Conservation (phyloP, 2,888 invertebrate species). For the Hydrotaea diabolus region DNA sequence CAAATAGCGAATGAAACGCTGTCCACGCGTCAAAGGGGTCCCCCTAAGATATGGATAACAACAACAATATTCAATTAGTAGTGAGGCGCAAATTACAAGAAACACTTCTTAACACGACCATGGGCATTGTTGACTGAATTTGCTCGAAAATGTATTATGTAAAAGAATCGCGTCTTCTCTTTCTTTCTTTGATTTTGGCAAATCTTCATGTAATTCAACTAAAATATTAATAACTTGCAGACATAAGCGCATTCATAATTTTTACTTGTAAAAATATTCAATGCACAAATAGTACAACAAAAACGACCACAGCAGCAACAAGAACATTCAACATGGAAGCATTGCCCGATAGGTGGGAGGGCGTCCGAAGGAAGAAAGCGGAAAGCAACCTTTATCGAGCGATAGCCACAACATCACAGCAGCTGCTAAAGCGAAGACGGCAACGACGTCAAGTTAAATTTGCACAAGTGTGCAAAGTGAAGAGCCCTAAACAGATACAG, state of each 20-base stretch:
- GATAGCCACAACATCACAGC: slow-evolving; percentile 21
- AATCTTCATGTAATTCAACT: not conserved
- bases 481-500: slow-evolving; percentile 59
- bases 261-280: slow-evolving; percentile 28
- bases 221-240: slow-evolving; percentile 2
- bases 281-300: slow-evolving; percentile 8
- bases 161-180: not conserved
- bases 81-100: too few species aligned
- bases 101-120: too few species aligned
- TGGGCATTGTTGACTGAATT: too few species aligned
- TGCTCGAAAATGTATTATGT: not conserved
- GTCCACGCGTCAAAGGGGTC: too few species aligned
- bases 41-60: too few species aligned
- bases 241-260: slow-evolving; percentile 25
- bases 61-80: too few species aligned
- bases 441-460: slow-evolving; percentile 41
- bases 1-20: too few species aligned
- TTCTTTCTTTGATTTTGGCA: not conserved
- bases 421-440: not conserved
- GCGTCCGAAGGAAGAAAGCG: not conserved
- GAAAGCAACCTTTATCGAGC: slow-evolving; percentile 7
- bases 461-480: slow-evolving; percentile 53
- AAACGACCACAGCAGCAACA: not conserved
- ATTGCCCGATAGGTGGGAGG: not conserved
- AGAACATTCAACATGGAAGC: slow-evolving; percentile 7